A percentile compares a stretch with the other conserved stretches of the same genome.
Conservation (phyloP, 1,140 invertebrate genomes). For the Panagrolaimus sp. region DNA sequence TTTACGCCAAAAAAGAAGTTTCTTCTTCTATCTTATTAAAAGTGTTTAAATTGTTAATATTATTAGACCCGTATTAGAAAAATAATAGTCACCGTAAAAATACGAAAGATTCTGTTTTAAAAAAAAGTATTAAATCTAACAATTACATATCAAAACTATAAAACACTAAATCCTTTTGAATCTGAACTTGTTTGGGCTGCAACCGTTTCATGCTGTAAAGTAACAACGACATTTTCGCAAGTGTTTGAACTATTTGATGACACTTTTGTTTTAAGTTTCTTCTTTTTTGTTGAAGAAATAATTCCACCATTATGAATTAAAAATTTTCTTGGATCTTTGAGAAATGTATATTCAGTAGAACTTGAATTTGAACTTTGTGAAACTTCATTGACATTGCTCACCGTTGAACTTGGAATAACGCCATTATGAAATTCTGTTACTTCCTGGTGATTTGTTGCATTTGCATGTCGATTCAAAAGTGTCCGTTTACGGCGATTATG, state of each 20-base stretch:
- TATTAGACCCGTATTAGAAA: no score
- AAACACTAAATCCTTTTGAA: no score
- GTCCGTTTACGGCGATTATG: constrained; percentile 27
- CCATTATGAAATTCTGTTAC: neutral
- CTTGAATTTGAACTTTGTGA: constrained; percentile 14
- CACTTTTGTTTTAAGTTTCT: neutral
- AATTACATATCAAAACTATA: no score
- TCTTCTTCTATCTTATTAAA: no score
- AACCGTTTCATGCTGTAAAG: no score
- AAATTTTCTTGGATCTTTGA: neutral
- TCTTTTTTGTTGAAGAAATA: neutral
- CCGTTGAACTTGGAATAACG: neutral
- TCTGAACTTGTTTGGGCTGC: no score
- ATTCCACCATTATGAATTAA: neutral
- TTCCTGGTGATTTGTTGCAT: neutral
- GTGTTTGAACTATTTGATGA: neutral
- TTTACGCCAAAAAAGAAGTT: no score
- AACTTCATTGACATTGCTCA: constrained; percentile 7
- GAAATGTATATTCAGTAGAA: constrained; percentile 8
- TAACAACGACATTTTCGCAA: no score
- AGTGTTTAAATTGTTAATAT: no score
- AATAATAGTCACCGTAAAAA: no score
- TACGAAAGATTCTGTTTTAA: no score
- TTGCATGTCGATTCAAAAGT: constrained; percentile 8
- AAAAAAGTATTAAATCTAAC: no score